Evolutionary conservation across 2,797 vertebrate genomes (phyloP).

Genomic region (Eptatretus atami): DNA sequence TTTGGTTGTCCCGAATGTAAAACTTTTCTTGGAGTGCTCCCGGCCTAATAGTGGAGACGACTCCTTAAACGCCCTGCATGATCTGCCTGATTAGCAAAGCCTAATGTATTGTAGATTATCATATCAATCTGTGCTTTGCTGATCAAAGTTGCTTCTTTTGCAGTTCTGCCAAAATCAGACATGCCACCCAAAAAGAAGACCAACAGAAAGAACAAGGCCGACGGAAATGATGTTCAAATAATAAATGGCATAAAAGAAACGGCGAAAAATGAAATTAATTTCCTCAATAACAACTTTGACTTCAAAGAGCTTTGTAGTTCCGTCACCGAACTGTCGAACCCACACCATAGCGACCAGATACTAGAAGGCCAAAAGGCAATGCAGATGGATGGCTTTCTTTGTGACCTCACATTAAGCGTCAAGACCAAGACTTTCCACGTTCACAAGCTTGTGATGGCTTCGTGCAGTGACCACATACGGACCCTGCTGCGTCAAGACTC

Average conservation of each 20-base stretch:
- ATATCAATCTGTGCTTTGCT: too few species aligned
- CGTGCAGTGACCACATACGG: constrained; percentile 65
- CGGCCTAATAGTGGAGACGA: too few species aligned
- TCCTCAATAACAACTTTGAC: constrained; percentile 53
- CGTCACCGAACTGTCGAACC: constrained; percentile 59
- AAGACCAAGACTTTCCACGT: constrained; percentile 83
- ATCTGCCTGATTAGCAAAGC: too few species aligned
- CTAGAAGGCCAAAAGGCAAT: constrained; percentile 69
- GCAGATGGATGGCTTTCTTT: constrained; percentile 72
- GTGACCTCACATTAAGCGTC: constrained; percentile 61
- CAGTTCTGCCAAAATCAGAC: constrained; percentile 14
- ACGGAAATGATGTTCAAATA: constrained; percentile 61
- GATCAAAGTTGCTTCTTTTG: too few species aligned
- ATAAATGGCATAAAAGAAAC: constrained; percentile 52
- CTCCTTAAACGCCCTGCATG: too few species aligned
- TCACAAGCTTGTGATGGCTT: constrained; percentile 84
- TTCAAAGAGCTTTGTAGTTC: constrained; percentile 81
- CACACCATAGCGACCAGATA: constrained; percentile 54
- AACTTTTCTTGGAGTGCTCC: too few species aligned
- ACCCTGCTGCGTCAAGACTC: constrained; percentile 67
- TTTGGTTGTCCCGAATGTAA: too few species aligned
- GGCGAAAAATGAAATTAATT: constrained; percentile 55
- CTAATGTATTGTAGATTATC: too few species aligned
- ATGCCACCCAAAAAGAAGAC: constrained; percentile 99
- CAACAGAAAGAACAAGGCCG: constrained; percentile 57